Evolutionary conservation across 2,113 vertebrate species (phyloP), one percentile per base, ranked within the genome.

Genomic region (Picathartes gymnocephalus): DNA sequence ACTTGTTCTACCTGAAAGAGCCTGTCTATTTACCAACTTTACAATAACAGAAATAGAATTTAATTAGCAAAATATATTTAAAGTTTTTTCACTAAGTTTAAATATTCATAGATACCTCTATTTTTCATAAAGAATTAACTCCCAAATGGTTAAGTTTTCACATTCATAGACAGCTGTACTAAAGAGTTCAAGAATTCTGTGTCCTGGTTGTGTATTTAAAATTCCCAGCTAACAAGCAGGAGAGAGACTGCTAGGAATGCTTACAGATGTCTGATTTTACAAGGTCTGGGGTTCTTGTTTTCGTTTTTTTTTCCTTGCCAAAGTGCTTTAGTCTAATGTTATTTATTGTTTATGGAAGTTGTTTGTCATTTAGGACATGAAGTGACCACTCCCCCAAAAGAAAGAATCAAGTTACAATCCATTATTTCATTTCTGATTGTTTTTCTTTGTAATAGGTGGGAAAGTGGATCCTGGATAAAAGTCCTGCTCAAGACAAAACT

Each of bases 381-480:
- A 97, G 70, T 45, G 80, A 97, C 95, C 95, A 96, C 96, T 98
- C 97, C 97, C 94, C 76, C 86, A 95, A 95, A 97, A 96, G 95
- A 97, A 97, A 97, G 98, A 96, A 95, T 98, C 96, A 48, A 88
- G 95, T 98, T 98, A 96, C 98, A 80, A 93, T 95, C 96, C 97
- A 97, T 97, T 97, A 98, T 98, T 98, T 97, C 72, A 97, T 98
- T 97, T 98, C 94, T 97, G 93, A 97, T 97, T 98, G 97, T 98
- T 98, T 98, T 98, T 96, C 97, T 98, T 98, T 97, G 95, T 97
- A 97, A 96, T 97, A 98, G 98, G 97, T 97, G 96, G 94, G 98
- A 98, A 98, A 98, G 97, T 93, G 88, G 98, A 98, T 98, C 92
- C 96, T 93, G 95, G 96, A 97, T 98, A 96, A 98, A 98, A 98